Evolutionary conservation across 35 echinoderm and acorn worm genomes (phyloP).

Genomic region (Ophiothrix spiculata): DNA sequence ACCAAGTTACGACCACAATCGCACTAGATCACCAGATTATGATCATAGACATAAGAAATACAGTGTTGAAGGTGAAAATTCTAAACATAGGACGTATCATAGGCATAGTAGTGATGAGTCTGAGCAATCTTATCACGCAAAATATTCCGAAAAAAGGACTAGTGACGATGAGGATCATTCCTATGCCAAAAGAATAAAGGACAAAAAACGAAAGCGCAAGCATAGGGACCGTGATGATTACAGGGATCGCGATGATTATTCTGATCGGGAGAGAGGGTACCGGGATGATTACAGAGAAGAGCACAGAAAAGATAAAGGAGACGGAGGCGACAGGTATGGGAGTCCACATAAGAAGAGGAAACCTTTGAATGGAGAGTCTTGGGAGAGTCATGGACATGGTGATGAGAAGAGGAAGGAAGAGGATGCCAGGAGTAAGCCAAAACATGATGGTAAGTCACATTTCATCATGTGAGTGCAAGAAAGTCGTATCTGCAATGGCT

Average conservation of each 20-base stretch:
- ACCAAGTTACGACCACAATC: neutral
- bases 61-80: constrained; percentile 2
- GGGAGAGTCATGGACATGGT: neutral
- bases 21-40: neutral
- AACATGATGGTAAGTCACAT: constrained; percentile 2
- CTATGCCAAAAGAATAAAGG: neutral
- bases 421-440: neutral
- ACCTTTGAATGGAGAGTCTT: constrained; percentile 4
- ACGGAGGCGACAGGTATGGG: neutral
- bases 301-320: constrained; percentile 25
- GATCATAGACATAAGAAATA: neutral
- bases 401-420: neutral
- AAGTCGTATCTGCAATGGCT: no score
- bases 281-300: constrained; percentile 8
- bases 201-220: constrained; percentile 26
- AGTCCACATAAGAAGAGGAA: constrained; percentile 36
- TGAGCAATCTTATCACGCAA: neutral
- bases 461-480: no score
- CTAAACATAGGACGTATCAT: neutral
- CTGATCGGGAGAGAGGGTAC: constrained; percentile 17
- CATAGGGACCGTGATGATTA: neutral
- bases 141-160: neutral
- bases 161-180: constrained; percentile 6
- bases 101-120: constrained; percentile 21
- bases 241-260: neutral